Percentiles rank a stretch among this genome's conserved stretches.
These are phyloP conservation scores for Apamea crenata DNA, from an alignment of 2,888 invertebrate species.

Conservation along the genomic window DNA sequence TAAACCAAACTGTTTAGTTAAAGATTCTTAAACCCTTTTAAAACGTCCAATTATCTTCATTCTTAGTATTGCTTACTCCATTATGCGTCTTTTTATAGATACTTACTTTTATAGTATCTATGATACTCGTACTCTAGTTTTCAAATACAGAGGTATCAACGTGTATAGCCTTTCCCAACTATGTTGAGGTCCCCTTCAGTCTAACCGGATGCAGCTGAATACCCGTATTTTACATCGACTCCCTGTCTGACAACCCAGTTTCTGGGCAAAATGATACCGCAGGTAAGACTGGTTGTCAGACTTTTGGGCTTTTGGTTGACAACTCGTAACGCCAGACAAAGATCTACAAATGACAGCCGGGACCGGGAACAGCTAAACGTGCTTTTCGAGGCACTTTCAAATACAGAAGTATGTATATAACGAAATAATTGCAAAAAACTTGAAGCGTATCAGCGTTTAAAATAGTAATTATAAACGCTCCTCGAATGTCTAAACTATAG, in stretches of 20 bases:
- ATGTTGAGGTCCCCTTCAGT: not conserved
- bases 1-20: conserved; percentile 34
- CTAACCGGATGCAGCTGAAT: not conserved
- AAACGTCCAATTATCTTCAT: not conserved
- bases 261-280: not conserved
- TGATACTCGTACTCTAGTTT: not conserved
- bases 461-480: conserved; percentile 60
- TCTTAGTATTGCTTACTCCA: not conserved
- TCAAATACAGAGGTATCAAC: not conserved
- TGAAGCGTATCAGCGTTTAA: conserved; percentile 31
- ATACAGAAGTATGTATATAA: not conserved
- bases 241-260: not conserved
- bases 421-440: not conserved
- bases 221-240: not conserved
- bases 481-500: conserved; percentile 70
- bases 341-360: not conserved
- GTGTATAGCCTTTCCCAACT: not conserved
- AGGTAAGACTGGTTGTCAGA: not conserved
- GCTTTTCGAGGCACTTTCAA: not conserved
- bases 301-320: not conserved
- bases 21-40: conserved; percentile 22
- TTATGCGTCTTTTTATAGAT: not conserved
- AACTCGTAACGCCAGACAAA: not conserved
- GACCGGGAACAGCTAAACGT: not conserved
- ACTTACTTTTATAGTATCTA: too few species aligned